Base-by-base conservation (phyloP, 2,113 vertebrate genomes). In the Sula dactylatra region DNA sequence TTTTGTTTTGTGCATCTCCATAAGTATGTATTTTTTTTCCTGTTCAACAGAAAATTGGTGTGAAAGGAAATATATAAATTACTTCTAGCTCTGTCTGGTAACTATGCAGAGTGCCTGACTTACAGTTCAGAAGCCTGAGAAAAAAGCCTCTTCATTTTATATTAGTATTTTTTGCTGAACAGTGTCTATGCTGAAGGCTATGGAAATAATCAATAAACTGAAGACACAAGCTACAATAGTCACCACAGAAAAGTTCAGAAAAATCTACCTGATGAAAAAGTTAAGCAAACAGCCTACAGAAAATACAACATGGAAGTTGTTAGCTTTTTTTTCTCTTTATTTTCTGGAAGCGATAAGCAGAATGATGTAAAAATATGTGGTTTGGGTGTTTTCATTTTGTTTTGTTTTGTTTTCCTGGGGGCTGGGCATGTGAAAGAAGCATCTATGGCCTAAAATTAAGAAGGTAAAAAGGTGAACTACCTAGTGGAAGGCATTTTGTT, bases 1-100 rank as follows among this genome's bases (percentile, higher is more conserved):
- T 89, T 97, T 96, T 96, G 38, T 96, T 96, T 88, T 86, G 20
- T 77, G 67, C 58, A 89, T 64, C 84, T 81, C 73, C 74, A 78
- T 52, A 90, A 88, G 29, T 38, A 47, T 32, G 45, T 16, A 62
- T 94, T 93, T 95, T 94, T 14, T 65, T 90, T 78, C 25, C 38
- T 49, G 24, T 7, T 91, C 64, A 73, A 49, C 71, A 92, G 56
- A 92, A 96, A 80, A 45, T 93, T 78, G 69, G 12, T 45, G 24
- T 69, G 69, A 89, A 96, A 95, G 55, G n/a, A 95, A 93, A 78
- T 86, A 82, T 6, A 49, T 61, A 44, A 56, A 95, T 86, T 76
- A 91, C 49, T 73, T 89, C n/a, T 80, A 54, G 18, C 8, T 85
- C 40, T 44, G 24, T 71, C 52, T 54, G 13, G 32, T 81, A 56